A percentile compares a stretch with the other conserved stretches of the same genome.
phyloP scores from a whole-genome alignment of 2,888 invertebrate genomes.

The Heteromyza rotundicornis region DNA sequence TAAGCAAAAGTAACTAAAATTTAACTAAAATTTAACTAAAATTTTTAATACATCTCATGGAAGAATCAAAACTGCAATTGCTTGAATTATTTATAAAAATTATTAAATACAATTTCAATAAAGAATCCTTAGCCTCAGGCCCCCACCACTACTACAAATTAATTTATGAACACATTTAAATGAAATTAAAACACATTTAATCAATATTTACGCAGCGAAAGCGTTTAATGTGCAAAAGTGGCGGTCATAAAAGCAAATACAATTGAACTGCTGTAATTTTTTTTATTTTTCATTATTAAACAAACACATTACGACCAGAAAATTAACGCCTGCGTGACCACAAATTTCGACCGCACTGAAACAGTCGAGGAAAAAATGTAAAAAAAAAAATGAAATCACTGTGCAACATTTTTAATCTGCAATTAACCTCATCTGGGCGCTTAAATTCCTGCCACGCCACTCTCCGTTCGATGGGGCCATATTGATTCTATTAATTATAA shows the following conservation, averaged over 20 bases:
- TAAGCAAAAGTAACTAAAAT: no score
- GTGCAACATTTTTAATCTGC: conserved; percentile 56
- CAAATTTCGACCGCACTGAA: conserved; percentile 39
- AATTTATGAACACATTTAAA: no score
- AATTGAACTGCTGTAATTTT: not conserved
- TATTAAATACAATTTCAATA: no score
- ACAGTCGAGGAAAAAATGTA: not conserved
- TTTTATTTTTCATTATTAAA: not conserved
- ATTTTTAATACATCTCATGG: no score
- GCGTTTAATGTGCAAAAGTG: not conserved
- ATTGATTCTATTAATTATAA: conserved; percentile 59
- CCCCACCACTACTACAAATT: no score
- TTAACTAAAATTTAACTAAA: no score
- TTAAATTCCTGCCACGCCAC: not conserved
- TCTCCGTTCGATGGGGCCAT: conserved; percentile 35
- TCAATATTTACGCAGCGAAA: conserved; percentile 2
- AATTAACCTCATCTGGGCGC: conserved; percentile 50
- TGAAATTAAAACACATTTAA: not conserved
- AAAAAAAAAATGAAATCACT: not conserved
- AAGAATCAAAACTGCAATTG: no score
- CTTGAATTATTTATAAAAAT: no score
- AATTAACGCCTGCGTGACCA: conserved; percentile 56
- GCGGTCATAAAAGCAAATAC: not conserved
- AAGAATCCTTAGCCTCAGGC: no score
- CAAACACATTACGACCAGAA: conserved; percentile 45